phyloP scores from a whole-genome alignment of 2,888 invertebrate species.

The Ichneumoninae sp. region DNA sequence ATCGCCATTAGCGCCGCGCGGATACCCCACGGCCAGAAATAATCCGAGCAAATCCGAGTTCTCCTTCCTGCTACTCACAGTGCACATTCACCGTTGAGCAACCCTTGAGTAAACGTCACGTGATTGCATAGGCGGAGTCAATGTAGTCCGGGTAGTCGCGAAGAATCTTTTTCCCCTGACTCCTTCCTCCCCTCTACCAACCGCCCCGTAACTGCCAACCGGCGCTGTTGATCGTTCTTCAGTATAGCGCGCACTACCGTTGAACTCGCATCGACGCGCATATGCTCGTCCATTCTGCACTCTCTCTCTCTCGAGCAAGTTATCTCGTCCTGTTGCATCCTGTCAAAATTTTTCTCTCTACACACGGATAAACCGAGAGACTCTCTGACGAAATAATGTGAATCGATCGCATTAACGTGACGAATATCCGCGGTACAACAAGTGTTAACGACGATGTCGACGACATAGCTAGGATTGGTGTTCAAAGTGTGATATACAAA shows the following conservation, averaged over 20 bases:
- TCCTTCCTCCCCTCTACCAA: conserved; percentile 1
- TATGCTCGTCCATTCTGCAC: not conserved
- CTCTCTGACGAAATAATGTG: conserved; percentile 1
- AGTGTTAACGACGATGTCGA: conserved; percentile 1
- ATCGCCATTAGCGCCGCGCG: conserved; percentile 23
- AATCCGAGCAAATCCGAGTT: conserved; percentile 50
- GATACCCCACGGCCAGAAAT: conserved; percentile 1
- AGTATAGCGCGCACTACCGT: conserved; percentile 58
- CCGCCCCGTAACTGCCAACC: conserved; percentile 18
- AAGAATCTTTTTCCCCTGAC: not conserved
- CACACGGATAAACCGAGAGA: not conserved
- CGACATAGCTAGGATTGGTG: not conserved
- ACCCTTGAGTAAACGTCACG: conserved; percentile 53
- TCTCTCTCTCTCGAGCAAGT: not conserved
- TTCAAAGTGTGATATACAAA: not conserved
- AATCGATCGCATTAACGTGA: not conserved
- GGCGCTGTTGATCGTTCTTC: conserved; percentile 34
- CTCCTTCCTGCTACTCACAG: not conserved
- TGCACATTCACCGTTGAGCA: conserved; percentile 55
- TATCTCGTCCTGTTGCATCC: not conserved
- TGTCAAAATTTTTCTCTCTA: not conserved
- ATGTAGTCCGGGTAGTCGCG: conserved; percentile 2
- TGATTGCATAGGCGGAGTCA: conserved; percentile 36
- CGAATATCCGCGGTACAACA: not conserved
- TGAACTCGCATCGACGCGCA: conserved; percentile 18